These are phyloP conservation scores for human DNA, from an alignment of 2,113 vertebrate genomes.

Conservation along the genomic window GRCh38 chrX:142535501-142536000, in stretches of 20 bases:
- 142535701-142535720: background rate
- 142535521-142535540: too few species aligned
- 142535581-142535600: too few species aligned
- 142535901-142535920: background rate
- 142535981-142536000: background rate
- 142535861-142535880: background rate
- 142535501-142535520: too few species aligned
- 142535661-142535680: background rate
- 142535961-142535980: background rate
- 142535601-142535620: too few species aligned
- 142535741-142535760: background rate
- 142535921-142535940: background rate
- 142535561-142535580: too few species aligned
- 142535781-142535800: background rate
- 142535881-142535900: background rate
- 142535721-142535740: slow-evolving; percentile 2
- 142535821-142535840: background rate
- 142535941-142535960: background rate
- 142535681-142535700: slow-evolving; percentile 8
- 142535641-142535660: background rate
- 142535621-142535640: too few species aligned
- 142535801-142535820: background rate
- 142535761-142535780: background rate
- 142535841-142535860: background rate
- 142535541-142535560: too few species aligned